phyloP scores from a whole-genome alignment of 2,888 invertebrate genomes.

The Argyresthia albistria region DNA sequence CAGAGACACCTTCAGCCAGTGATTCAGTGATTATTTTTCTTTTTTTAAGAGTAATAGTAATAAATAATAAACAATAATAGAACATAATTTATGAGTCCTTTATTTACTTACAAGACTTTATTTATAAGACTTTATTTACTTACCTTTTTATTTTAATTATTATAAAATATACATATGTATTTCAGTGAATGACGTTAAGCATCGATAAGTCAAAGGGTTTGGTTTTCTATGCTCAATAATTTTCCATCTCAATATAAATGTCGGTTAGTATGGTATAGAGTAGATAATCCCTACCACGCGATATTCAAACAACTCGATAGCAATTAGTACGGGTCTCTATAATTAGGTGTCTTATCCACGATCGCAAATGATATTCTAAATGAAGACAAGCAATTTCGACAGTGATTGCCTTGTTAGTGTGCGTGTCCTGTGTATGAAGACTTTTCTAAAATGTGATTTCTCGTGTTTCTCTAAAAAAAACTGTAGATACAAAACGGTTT shows the following conservation, averaged over 20 bases:
- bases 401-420: conserved; percentile 18
- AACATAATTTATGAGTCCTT: neutral
- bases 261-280: neutral
- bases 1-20: no score
- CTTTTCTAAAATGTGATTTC: conserved; percentile 26
- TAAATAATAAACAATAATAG: neutral
- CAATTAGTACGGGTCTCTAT: conserved; percentile 1
- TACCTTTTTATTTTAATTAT: neutral
- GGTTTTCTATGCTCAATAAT: neutral
- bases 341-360: conserved; percentile 14
- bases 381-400: conserved; percentile 44
- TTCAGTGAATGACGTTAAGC: neutral
- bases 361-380: conserved; percentile 41
- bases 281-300: neutral
- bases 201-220: neutral
- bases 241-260: neutral
- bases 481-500: conserved; percentile 33
- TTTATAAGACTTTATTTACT: neutral
- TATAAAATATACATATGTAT: neutral
- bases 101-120: neutral
- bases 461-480: conserved; percentile 25
- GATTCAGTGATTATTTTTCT: no score
- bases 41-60: no score
- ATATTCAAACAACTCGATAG: conserved; percentile 1
- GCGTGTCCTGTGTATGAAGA: conserved; percentile 11